These are phyloP conservation scores for Gorsachius magnificus DNA, from an alignment of 2,797 vertebrate species.

Conservation along the genomic window DNA sequence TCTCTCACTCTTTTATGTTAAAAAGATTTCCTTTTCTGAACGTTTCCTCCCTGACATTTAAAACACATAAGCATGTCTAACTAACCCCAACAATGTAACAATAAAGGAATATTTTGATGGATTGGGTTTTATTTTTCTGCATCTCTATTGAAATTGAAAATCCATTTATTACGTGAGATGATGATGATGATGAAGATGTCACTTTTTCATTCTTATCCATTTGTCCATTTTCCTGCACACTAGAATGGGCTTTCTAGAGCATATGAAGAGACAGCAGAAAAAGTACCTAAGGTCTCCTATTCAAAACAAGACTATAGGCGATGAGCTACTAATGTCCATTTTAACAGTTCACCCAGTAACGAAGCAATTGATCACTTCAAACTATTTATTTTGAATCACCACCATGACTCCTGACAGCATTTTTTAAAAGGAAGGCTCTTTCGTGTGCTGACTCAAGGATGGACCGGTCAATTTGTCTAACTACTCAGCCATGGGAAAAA, in stretches of 20 bases:
- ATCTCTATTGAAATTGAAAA: neutral
- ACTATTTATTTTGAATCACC: neutral
- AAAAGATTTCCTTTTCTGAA: neutral
- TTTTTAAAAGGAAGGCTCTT: neutral
- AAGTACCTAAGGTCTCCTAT: neutral
- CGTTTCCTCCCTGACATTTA: neutral
- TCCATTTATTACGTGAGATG: neutral
- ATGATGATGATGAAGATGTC: neutral
- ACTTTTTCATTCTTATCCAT: neutral
- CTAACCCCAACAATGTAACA: neutral
- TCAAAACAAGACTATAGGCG: neutral
- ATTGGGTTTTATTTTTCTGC: neutral
- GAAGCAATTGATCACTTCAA: neutral
- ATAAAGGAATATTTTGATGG: neutral
- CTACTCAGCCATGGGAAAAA: neutral
- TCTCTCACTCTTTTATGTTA: neutral
- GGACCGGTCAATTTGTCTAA: neutral
- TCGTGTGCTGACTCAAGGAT: neutral
- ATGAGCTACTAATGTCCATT: neutral
- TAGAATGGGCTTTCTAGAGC: neutral
- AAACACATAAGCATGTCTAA: neutral
- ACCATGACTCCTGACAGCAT: neutral
- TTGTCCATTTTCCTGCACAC: neutral
- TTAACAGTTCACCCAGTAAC: neutral
- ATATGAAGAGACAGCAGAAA: neutral